Evolutionary conservation across 2,797 vertebrate genomes (phyloP), one percentile per base, ranked within the genome.

Genomic region (Hoplostethus atlanticus): DNA sequence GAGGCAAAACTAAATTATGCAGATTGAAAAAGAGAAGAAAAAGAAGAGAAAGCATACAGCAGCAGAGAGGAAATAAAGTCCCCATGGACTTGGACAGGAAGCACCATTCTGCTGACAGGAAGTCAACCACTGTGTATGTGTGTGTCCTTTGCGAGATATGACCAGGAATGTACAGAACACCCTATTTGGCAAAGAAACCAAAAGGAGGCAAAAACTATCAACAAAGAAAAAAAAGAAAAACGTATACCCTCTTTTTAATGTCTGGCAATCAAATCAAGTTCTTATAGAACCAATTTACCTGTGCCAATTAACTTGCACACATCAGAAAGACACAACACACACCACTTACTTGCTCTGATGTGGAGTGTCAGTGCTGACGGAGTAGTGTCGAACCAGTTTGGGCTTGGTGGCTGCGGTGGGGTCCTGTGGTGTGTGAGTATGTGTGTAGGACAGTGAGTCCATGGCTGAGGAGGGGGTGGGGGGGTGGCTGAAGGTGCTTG

Each of bases 341-440:
- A 6, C 1, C 73, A 73, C 96, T 96, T 95, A 99, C 98, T 96
- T 98, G 95, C 91, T 96, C 83, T 96, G 95, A 59, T 96, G 96
- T 66, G 97, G 97, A 4, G 94, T 96, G 93, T 99, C 97, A 36
- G 97, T 97, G 96, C 97, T 97, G 94, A 99, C 96, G 1, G 97
- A 99, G 95, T 99, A 97, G 92, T 99, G 97, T 84, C 97, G 96
- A 90, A 96, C 94, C 54, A 99, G 96, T 83, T 97, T 99, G 81
- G 96, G 96, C 62, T 97, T 98, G 9, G 89, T 86, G 81, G 94
- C 79, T 6, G 93, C 88, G 0, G 94, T 89, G 0, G 89, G 92
- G 6, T 92, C 93, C 90, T 93, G 94, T 0, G 85, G 71, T 0
- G 90, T 73, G 36, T 74, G 77, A 42, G 59, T 57, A 21, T 52